Evolutionary conservation across 2,888 invertebrate species (phyloP), one percentile per base, ranked within the genome.

Genomic region (Actias luna): DNA sequence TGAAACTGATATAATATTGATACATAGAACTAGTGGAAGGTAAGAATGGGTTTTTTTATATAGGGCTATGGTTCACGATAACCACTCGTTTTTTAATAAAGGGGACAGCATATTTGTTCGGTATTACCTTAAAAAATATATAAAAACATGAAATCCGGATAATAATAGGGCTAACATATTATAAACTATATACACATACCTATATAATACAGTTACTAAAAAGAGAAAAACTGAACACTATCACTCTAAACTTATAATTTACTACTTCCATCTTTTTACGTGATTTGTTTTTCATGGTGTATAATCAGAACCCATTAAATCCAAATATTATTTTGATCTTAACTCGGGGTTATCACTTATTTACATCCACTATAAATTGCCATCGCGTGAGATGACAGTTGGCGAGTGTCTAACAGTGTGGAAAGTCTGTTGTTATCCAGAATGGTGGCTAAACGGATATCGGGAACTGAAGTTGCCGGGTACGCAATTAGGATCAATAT

Each of bases 381-480:
- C 52, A 59, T 66, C 50, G 65, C 65, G 25, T 61, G 57, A 61
- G 63, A 59, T 67, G 64, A 33, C 73, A 85, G 85, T 85, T 68
- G 69, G 64, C 63, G 69, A 63, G 66, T 63, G 71, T 70, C 82
- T 68, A 83, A 87, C 74, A 88, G 87, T 42, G 86, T 87, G 80
- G 75, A 65, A 66, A 73, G 72, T 70, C 68, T 71, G 64, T 66
- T 70, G 65, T 68, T 63, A 58, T 61, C 64, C 71, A 83, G 67
- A 64, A 90, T 90, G 89, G 84, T 85, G 68, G 90, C 90, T 60
- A 68, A 82, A 81, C 75, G 93, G 58, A 92, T 96, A 72, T 96
- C 95, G 60, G 96, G 96, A 77, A 95, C 94, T 2, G 89, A 94
- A 82, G 88, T 96, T 65, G 94, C 96, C 65, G 94, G 94, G 96